Conservation (phyloP, 1,140 invertebrate species). For the Drosophila bocki region DNA sequence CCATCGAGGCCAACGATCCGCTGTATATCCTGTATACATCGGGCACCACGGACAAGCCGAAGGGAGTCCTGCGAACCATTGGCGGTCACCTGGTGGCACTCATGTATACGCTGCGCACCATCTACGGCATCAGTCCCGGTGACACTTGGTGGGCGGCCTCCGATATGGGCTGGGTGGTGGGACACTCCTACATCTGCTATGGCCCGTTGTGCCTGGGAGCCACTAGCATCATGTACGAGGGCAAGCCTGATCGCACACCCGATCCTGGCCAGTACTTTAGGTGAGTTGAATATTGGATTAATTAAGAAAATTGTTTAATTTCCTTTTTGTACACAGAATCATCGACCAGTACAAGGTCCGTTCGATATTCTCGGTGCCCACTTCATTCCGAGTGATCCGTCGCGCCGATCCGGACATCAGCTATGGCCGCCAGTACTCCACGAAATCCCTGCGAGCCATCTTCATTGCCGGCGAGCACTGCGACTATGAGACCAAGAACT, state of each 20-base stretch:
- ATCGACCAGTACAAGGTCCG: constrained; percentile 94
- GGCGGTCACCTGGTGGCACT: constrained; percentile 94
- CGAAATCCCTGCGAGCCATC: constrained; percentile 90
- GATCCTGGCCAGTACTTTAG: constrained; percentile 93
- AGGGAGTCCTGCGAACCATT: constrained; percentile 93
- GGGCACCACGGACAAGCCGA: constrained; percentile 94
- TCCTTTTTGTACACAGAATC: constrained; percentile 87
- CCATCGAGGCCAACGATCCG: constrained; percentile 94
- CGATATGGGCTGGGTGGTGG: constrained; percentile 96
- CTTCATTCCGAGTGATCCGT: constrained; percentile 92
- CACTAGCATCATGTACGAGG: constrained; percentile 96
- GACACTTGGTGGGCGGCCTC: constrained; percentile 97
- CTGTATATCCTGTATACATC: constrained; percentile 97
- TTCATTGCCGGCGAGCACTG: constrained; percentile 98
- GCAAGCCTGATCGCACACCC: constrained; percentile 96
- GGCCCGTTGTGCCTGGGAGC: constrained; percentile 92
- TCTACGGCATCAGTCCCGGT: constrained; percentile 93
- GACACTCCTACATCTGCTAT: constrained; percentile 97
- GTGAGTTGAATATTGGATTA: constrained; percentile 25
- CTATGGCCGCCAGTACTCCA: constrained; percentile 89
- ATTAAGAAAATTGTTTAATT: not conserved
- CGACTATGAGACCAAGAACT: constrained; percentile 95
- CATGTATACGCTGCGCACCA: constrained; percentile 92
- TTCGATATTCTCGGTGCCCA: constrained; percentile 95
- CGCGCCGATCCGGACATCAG: constrained; percentile 90